Percentiles rank a stretch among this genome's conserved stretches.
These are phyloP conservation scores for Corythornis vintsioides DNA, from an alignment of 2,113 vertebrate species.

Conservation along the genomic window DNA sequence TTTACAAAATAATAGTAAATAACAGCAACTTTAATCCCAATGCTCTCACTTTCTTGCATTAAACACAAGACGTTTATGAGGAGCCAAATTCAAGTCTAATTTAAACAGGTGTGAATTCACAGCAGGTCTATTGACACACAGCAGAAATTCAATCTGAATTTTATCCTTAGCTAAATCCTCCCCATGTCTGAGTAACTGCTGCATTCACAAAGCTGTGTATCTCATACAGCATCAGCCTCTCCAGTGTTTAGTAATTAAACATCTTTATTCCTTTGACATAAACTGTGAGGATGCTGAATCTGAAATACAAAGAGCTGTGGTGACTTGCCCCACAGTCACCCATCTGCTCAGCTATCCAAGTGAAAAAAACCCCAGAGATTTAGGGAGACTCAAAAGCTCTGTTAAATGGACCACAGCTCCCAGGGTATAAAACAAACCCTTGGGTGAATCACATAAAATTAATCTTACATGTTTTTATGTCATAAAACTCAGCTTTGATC, in stretches of 20 bases:
- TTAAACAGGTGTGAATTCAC: slow-evolving; percentile 55
- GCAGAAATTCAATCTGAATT: slow-evolving; percentile 8
- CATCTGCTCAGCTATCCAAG: background rate
- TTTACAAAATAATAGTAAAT: slow-evolving; percentile 55
- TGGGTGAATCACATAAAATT: background rate
- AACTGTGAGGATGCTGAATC: background rate
- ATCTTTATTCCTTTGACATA: background rate
- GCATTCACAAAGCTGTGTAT: background rate
- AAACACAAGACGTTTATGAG: background rate
- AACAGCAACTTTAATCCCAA: slow-evolving; percentile 29
- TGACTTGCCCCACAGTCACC: background rate
- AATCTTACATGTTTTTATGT: background rate
- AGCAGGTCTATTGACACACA: background rate
- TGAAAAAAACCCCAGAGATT: background rate
- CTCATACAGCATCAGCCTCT: background rate
- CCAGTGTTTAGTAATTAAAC: background rate
- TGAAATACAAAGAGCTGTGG: background rate
- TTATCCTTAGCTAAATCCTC: background rate
- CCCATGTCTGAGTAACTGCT: background rate
- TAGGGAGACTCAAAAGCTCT: background rate
- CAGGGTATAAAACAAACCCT: background rate
- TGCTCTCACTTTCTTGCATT: slow-evolving; percentile 10
- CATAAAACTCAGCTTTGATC: slow-evolving; percentile 23
- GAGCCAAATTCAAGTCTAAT: background rate
- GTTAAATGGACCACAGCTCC: background rate